phyloP scores from a whole-genome alignment of 2,113 vertebrate species.

The Peromyscus polionotus region DNA sequence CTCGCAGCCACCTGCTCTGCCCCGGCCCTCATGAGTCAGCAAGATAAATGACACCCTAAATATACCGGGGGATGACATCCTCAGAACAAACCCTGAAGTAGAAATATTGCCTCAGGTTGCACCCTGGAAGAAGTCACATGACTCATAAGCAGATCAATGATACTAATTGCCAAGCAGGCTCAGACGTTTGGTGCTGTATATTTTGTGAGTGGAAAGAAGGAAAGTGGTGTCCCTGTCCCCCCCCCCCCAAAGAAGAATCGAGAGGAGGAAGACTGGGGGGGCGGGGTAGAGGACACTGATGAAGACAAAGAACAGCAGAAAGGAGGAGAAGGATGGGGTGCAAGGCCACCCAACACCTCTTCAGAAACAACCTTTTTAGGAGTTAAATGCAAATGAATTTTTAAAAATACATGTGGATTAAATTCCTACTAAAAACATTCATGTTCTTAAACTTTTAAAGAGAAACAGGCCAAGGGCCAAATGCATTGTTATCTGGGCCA shows the following conservation, averaged over 20 bases:
- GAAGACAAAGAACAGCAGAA: neutral
- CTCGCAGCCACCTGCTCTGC: conserved; percentile 16
- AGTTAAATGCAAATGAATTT: conserved; percentile 67
- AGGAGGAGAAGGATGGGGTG: neutral
- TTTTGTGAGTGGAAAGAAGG: neutral
- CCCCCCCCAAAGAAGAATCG: neutral
- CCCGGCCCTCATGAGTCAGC: neutral
- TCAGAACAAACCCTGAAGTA: neutral
- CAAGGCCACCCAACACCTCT: neutral
- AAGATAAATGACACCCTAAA: neutral
- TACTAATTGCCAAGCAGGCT: neutral
- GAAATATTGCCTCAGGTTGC: neutral
- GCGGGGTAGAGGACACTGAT: neutral
- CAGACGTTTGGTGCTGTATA: neutral
- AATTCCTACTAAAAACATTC: conserved; percentile 64
- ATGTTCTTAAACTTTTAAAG: conserved; percentile 22
- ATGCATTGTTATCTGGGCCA: neutral
- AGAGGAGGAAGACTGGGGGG: neutral
- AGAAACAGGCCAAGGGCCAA: conserved; percentile 30
- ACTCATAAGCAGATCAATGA: neutral
- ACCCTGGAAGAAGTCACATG: neutral
- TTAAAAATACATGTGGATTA: conserved; percentile 54
- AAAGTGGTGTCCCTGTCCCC: neutral
- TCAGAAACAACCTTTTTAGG: conserved; percentile 56
- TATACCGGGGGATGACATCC: neutral